Percentiles rank a stretch among this genome's conserved stretches.
Evolutionary conservation across 2,888 invertebrate species (phyloP).

Genomic region (Hedya salicella): DNA sequence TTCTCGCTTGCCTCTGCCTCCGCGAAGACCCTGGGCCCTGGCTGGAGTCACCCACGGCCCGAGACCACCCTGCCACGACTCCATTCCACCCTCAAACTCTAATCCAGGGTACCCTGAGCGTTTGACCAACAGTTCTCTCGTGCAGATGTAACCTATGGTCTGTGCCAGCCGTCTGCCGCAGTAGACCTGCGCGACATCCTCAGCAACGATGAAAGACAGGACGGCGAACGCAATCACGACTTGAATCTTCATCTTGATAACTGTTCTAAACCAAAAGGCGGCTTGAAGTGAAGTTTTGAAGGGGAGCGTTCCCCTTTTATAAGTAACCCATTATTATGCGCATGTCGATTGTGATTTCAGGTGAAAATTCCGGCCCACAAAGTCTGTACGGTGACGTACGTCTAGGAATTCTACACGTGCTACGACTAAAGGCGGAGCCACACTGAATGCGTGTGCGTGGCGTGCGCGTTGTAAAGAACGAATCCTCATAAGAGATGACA

Average conservation of each 20-base stretch:
- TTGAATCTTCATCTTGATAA: not conserved
- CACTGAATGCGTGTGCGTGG: too few species aligned
- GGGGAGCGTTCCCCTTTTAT: not conserved
- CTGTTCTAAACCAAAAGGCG: not conserved
- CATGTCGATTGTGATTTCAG: not conserved
- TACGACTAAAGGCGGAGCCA: too few species aligned
- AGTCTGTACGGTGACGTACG: not conserved
- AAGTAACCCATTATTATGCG: not conserved
- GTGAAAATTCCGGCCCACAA: not conserved
- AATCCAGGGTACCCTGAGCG: not conserved
- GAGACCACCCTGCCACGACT: not conserved
- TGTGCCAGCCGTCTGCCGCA: not conserved
- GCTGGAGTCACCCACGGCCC: not conserved
- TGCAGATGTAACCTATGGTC: not conserved
- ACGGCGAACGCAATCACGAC: not conserved
- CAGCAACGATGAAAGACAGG: not conserved
- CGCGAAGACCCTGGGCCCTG: not conserved
- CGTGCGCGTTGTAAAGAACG: too few species aligned
- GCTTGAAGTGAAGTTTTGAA: not conserved
- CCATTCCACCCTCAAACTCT: not conserved
- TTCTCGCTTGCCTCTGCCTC: not conserved
- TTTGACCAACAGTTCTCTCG: not conserved
- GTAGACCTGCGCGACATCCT: not conserved
- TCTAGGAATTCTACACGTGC: not conserved
- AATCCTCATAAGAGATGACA: too few species aligned